Evolutionary conservation across 2,888 invertebrate species (phyloP), one percentile per base, ranked within the genome.

Genomic region (Lithophane leautieri): DNA sequence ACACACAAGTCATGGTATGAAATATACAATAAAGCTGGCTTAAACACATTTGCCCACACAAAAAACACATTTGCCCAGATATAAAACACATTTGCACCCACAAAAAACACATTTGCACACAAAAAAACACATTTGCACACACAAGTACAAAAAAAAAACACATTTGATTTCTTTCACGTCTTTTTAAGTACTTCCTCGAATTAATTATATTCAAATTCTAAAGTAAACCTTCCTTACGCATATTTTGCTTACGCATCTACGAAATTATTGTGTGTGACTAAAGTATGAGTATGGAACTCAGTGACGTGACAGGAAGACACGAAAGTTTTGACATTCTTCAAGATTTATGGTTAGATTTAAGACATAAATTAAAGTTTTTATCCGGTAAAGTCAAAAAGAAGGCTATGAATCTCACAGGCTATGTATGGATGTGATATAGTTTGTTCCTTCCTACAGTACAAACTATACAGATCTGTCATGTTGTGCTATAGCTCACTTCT

Each of bases 311-410:
- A 69, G 74, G 81, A 79, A 70, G 65, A 61, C 75, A 67, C 56
- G 56, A 74, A 80, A 74, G 69, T 74, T 69, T 61, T 80, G 73
- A 79, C 79, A 73, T 47, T 60, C 19, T 44, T 47, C 12, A 73
- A 68, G 73, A 79, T 79, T 73, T 63, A 79, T 62, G 66, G 54
- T 50, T 25, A 66, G 54, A 66, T 54, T 54, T 56, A 7, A 28
- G 56, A 14, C 42, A 42, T 76, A 76, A 28, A 76, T 65, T 76
- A 58, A 65, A 58, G 42, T 65, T 78, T 61, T 76, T 61, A 54
- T 25, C 19, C 47, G n/a, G 1, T 28, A 19, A 54, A 69, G 50
- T 60, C n/a, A n/a, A 22, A 47, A 19, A n/a, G 75, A 58, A 14
- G 22, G 14, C 0, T 25, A n/a, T 34, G 16, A 60, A 60, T 52